phyloP scores from a whole-genome alignment of 2,113 vertebrate species.

The Meriones unguiculatus region DNA sequence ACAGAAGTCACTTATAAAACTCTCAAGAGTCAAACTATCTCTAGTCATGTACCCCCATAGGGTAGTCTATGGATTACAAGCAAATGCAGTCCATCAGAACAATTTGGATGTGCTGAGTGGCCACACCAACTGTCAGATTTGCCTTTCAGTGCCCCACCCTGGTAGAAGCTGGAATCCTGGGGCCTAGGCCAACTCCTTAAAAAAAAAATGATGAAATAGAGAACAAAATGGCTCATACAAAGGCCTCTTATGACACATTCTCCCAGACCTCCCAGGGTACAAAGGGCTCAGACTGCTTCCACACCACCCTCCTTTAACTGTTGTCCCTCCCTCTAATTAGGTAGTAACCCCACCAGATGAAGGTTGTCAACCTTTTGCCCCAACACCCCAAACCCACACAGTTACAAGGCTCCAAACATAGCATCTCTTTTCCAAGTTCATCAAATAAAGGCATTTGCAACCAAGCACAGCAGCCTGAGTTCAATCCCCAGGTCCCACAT shows the following conservation, averaged over 20 bases:
- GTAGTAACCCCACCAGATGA: not conserved
- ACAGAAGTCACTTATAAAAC: not conserved
- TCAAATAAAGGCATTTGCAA: not conserved
- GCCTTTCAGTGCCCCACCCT: not conserved
- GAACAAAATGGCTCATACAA: not conserved
- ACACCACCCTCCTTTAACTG: not conserved
- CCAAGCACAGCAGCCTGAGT: not conserved
- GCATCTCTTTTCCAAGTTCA: not conserved
- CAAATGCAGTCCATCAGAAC: not conserved
- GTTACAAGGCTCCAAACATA: not conserved
- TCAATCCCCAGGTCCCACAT: not conserved
- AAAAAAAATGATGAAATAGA: conserved; percentile 13
- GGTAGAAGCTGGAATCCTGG: not conserved
- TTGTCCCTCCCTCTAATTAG: not conserved
- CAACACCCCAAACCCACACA: not conserved
- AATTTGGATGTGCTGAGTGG: not conserved
- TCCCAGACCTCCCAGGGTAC: not conserved
- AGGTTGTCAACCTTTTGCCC: not conserved
- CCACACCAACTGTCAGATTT: not conserved
- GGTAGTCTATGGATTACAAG: not conserved
- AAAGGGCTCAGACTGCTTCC: not conserved
- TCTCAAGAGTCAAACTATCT: not conserved
- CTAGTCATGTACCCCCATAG: not conserved
- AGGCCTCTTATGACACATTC: not conserved
- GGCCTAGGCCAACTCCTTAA: not conserved